Evolutionary conservation across 1,140 invertebrate species (phyloP).

Genomic region (Plectrocnemia conspersa): DNA sequence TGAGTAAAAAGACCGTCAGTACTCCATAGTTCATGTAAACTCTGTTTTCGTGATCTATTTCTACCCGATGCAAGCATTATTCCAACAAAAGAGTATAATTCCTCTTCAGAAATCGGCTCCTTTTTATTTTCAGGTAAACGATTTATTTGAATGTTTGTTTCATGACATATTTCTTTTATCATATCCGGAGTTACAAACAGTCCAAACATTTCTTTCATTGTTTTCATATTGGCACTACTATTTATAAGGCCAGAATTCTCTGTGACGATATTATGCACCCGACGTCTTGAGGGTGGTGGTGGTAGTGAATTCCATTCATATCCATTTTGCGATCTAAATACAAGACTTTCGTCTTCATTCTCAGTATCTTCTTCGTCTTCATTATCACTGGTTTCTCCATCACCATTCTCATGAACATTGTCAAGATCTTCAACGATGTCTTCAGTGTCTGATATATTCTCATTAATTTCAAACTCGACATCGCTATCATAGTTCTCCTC

Average conservation of each 20-base stretch:
- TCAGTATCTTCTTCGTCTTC: constrained; percentile 4
- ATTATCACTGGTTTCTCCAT: constrained; percentile 3
- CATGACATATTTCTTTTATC: constrained; percentile 11
- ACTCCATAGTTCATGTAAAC: constrained; percentile 9
- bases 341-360: not conserved
- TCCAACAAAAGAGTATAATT: constrained; percentile 9
- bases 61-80: constrained; percentile 12
- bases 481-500: too few species aligned
- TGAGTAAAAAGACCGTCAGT: constrained; percentile 9
- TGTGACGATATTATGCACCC: not conserved
- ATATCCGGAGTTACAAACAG: constrained; percentile 6
- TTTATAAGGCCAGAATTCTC: constrained; percentile 5
- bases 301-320: constrained; percentile 4
- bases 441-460: too few species aligned
- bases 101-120: constrained; percentile 3
- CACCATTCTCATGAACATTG: too few species aligned
- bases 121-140: constrained; percentile 8
- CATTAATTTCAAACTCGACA: too few species aligned
- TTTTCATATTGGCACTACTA: not conserved
- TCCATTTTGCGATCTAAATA: constrained; percentile 2
- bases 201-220: not conserved
- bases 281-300: constrained; percentile 1
- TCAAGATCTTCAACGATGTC: too few species aligned
- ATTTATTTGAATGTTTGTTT: constrained; percentile 9
- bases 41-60: constrained; percentile 7